Conservation (phyloP, 2,797 vertebrate species). For the Serranus cabrilla region DNA sequence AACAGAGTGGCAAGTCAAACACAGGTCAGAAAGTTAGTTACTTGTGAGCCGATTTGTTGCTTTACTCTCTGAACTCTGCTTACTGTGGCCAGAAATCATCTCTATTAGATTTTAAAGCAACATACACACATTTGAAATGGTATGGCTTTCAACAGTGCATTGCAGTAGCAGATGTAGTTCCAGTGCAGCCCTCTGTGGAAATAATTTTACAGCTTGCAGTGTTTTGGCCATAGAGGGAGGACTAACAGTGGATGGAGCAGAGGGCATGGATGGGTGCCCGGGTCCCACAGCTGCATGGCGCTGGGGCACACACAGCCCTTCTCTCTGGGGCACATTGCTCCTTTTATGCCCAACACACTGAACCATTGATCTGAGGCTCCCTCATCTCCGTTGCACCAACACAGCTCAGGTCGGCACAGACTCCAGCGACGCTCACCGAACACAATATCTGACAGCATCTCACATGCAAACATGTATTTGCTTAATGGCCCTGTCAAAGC, state of each 20-base stretch:
- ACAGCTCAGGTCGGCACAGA: slow-evolving; percentile 55
- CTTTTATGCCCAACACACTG: slow-evolving; percentile 83
- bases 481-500: slow-evolving; percentile 14
- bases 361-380: slow-evolving; percentile 78
- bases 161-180: slow-evolving; percentile 12
- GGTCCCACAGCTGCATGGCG: slow-evolving; percentile 77
- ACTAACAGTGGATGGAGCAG: slow-evolving; percentile 57
- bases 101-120: background rate
- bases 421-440: slow-evolving; percentile 27
- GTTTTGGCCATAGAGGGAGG: slow-evolving; percentile 50
- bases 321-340: slow-evolving; percentile 82
- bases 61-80: background rate
- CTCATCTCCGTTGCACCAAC: slow-evolving; percentile 55
- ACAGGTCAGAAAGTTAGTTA: slow-evolving; percentile 16
- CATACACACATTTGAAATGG: background rate
- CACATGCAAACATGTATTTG: slow-evolving; percentile 46
- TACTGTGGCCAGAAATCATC: background rate
- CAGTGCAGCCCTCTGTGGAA: slow-evolving; percentile 24
- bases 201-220: slow-evolving; percentile 53
- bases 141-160: background rate
- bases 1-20: slow-evolving; percentile 19
- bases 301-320: slow-evolving; percentile 80
- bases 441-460: slow-evolving; percentile 46
- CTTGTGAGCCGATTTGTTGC: slow-evolving; percentile 14
- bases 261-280: slow-evolving; percentile 76